Base-by-base conservation (phyloP, 1,140 invertebrate species). In the Papilio glaucus region DNA sequence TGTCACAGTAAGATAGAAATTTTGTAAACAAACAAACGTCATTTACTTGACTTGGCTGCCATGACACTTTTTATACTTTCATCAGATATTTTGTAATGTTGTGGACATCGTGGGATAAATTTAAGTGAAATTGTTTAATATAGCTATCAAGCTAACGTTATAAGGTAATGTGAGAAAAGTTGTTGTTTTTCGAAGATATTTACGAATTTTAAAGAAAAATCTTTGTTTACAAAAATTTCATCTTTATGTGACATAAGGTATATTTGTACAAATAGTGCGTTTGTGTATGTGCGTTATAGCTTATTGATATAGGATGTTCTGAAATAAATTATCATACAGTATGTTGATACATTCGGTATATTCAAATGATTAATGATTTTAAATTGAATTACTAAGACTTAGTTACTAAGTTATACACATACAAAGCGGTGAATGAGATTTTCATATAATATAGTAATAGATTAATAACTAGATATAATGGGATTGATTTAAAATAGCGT, bases 401-500 rank as follows among this genome's bases (percentile, higher is more conserved):
- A n/a, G n/a, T n/a, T 15, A 37, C 33, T 38, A 63, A 18, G 8
- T 21, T 37, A 39, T 37, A 39, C 37, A 63, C 61, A 63, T 63
- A 63, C 37, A 37, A 63, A 63, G 61, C 61, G 5, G 9, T 21
- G 15, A 18, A n/a, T 37, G 33, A 38, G 33, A 63, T 63, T 63
- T 38, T 12, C 10, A 63, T 21, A 63, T 10, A 37, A 61, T 18
- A 15, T 61, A 29, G 12, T 53, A 53, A 37, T 15, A 61, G 29
- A 33, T 29, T 33, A 61, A 61, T 61, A 61, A 61, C 24, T 61
- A 61, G 9, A 53, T 4, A 63, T 39, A 39, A 63, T 39, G 9
- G 8, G 10, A 18, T 18, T 39, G 61, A 63, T 37, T 63, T 63
- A 63, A 37, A 63, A 63, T 63, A 15, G 60, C 4, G 57, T 8